Conservation (phyloP, 2,888 invertebrate species). For the Nebria brevicollis region DNA sequence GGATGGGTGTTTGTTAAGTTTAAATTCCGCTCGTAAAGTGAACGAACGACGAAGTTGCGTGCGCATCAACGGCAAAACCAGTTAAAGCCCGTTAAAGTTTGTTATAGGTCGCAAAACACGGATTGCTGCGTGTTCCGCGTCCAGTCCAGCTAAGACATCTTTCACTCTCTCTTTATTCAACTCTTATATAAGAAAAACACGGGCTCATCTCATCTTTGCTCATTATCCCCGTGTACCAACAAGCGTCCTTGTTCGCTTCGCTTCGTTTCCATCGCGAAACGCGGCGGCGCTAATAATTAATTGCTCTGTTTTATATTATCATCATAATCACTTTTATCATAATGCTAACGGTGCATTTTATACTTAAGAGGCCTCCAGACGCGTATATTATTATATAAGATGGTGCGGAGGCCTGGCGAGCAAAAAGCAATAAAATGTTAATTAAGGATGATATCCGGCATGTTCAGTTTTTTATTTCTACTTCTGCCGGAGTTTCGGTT, state of each 20-base stretch:
- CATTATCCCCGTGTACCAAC: constrained; percentile 1
- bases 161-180: not conserved
- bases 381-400: constrained; percentile 3
- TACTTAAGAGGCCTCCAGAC: constrained; percentile 6
- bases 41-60: not conserved
- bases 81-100: constrained; percentile 7
- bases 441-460: constrained; percentile 26
- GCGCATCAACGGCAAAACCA: not conserved
- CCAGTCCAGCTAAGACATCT: not conserved
- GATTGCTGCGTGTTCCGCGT: constrained; percentile 3
- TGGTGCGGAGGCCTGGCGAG: not conserved
- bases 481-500: not conserved
- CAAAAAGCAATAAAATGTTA: constrained; percentile 26
- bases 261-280: not conserved
- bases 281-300: constrained; percentile 10
- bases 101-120: constrained; percentile 9
- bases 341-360: constrained; percentile 22
- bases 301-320: constrained; percentile 20
- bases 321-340: constrained; percentile 20
- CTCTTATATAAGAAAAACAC: not conserved
- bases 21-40: constrained; percentile 42
- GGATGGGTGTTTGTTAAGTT: constrained; percentile 52
- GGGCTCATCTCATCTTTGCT: not conserved
- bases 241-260: not conserved
- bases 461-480: constrained; percentile 12